Percentiles rank a stretch among this genome's conserved stretches.
Conservation (phyloP, 1,140 invertebrate genomes). For the Bacillus rossius region DNA sequence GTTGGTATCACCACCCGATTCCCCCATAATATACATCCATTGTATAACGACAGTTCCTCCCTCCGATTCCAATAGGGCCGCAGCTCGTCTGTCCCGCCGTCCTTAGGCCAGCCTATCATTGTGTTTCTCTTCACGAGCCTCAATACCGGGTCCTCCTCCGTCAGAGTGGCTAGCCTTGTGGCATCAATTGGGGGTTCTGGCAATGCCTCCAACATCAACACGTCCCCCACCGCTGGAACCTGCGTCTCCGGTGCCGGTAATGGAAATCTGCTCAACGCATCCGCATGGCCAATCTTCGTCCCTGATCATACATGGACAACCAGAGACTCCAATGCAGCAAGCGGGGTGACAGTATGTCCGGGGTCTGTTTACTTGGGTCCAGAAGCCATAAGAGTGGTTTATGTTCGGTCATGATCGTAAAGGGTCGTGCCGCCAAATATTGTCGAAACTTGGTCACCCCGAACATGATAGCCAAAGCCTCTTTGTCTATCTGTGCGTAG, state of each 20-base stretch:
- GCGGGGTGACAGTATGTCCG: neutral
- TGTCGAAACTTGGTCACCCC: neutral
- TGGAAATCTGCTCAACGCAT: conserved; percentile 16
- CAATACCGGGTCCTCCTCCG: neutral
- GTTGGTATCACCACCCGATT: conserved; percentile 31
- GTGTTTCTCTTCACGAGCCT: too few relatives aligned
- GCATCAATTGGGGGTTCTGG: neutral
- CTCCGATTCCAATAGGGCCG: neutral
- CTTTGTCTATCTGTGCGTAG: neutral
- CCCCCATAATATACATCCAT: conserved; percentile 9
- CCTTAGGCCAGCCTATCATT: neutral
- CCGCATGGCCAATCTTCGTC: conserved; percentile 15
- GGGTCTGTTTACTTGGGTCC: too few relatives aligned
- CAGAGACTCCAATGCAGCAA: conserved; percentile 17
- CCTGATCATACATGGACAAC: conserved; percentile 19
- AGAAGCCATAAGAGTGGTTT: neutral
- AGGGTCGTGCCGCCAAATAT: neutral
- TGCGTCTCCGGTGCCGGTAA: neutral
- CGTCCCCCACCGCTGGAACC: neutral
- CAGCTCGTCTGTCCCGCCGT: neutral
- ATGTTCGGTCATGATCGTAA: neutral
- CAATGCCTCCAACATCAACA: neutral
- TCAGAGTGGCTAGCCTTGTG: neutral
- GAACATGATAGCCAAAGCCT: neutral
- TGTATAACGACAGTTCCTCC: neutral